Conservation (phyloP, 1,140 invertebrate species). For the Teleogryllus occipitalis region DNA sequence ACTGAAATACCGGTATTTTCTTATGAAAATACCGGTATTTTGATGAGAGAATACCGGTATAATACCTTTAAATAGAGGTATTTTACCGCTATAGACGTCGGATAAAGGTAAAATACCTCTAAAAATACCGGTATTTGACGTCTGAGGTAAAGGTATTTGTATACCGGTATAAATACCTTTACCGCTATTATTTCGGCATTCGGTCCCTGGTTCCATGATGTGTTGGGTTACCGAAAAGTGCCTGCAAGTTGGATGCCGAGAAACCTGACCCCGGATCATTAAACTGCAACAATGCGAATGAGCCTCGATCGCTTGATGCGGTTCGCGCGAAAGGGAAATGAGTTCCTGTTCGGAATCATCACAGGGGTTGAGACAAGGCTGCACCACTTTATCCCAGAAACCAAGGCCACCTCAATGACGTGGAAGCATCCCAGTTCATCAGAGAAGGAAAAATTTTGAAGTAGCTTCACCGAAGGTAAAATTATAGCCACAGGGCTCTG, state of each 20-base stretch:
- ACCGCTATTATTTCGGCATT: too few species aligned
- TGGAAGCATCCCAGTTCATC: neutral
- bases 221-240: neutral
- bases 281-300: constrained; percentile 18
- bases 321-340: constrained; percentile 14
- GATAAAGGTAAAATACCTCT: too few species aligned
- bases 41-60: too few species aligned
- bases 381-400: constrained; percentile 19
- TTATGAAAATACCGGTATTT: too few species aligned
- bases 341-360: constrained; percentile 15
- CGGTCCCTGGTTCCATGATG: too few species aligned
- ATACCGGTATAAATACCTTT: too few species aligned
- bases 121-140: too few species aligned
- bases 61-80: too few species aligned
- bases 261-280: constrained; percentile 13
- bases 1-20: too few species aligned
- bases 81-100: too few species aligned
- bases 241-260: constrained; percentile 7
- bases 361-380: constrained; percentile 12
- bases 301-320: constrained; percentile 17
- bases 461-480: neutral
- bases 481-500: neutral
- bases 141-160: too few species aligned
- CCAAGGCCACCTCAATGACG: constrained; percentile 14
- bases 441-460: neutral